These are phyloP conservation scores for Oryzias javanicus DNA, from an alignment of 2,113 vertebrate genomes.

Conservation along the genomic window DNA sequence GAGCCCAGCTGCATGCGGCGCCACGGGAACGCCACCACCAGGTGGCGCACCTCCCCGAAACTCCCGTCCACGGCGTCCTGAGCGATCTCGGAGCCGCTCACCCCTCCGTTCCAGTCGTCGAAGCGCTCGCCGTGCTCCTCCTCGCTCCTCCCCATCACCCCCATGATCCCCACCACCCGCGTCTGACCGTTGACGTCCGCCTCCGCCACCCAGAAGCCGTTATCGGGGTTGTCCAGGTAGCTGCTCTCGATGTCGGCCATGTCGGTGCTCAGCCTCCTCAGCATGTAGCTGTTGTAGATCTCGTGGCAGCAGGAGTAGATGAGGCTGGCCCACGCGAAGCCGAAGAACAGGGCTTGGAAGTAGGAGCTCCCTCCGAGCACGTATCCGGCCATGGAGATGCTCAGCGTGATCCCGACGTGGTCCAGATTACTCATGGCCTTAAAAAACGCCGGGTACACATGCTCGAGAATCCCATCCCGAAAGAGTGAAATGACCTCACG, in stretches of 20 bases:
- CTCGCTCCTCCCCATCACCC: slow-evolving; percentile 35
- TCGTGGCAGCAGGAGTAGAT: slow-evolving; percentile 71
- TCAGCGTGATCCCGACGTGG: slow-evolving; percentile 68
- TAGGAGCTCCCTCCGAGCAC: slow-evolving; percentile 72
- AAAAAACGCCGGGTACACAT: slow-evolving; percentile 75
- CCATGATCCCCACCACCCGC: slow-evolving; percentile 62
- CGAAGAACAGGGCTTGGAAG: slow-evolving; percentile 67
- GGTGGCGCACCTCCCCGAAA: slow-evolving; percentile 52
- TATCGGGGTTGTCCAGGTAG: slow-evolving; percentile 65
- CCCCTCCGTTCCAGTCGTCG: slow-evolving; percentile 48
- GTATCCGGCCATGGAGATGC: slow-evolving; percentile 71
- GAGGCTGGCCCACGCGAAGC: slow-evolving; percentile 61
- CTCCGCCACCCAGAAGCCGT: slow-evolving; percentile 73
- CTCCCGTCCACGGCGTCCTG: slow-evolving; percentile 12
- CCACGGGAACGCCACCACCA: slow-evolving; percentile 49
- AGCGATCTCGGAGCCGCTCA: background rate
- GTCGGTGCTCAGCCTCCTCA: slow-evolving; percentile 47
- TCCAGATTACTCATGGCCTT: slow-evolving; percentile 68
- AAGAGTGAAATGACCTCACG: slow-evolving; percentile 55
- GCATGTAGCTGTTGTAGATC: slow-evolving; percentile 60
- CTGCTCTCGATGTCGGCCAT: slow-evolving; percentile 62
- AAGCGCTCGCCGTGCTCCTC: slow-evolving; percentile 27
- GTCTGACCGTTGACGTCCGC: slow-evolving; percentile 38
- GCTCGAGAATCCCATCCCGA: slow-evolving; percentile 62
- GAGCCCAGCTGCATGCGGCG: slow-evolving; percentile 56